Evolutionary conservation across 2,797 vertebrate genomes (phyloP), one percentile per base, ranked within the genome.

Genomic region (Microctenopoma lineatum): DNA sequence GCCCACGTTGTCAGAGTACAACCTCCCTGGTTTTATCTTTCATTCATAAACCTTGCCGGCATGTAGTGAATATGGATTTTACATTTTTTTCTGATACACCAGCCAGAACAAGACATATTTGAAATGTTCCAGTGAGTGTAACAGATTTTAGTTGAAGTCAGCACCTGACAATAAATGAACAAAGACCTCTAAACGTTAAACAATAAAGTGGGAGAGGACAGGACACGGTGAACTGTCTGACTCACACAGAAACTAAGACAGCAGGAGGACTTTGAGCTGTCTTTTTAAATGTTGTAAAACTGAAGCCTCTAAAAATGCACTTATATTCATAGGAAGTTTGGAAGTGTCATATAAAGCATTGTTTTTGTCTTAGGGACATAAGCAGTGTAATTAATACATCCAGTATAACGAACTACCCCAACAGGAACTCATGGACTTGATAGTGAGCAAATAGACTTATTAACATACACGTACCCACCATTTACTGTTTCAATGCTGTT

Each of bases 401-500:
- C 9, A 29, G 46, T n/a, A 65, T 3, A 42, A 1, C 3, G 11
- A 60, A 12, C 21, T 26, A n/a, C 52, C 18, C 0, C 11, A 41
- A 11, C 39, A 53, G 7, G 21, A 46, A 4, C 42, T 52, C 46
- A 55, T 51, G 3, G 46, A 13, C 44, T 58, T 59, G 41, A 56
- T 10, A 21, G 26, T 29, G 16, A 48, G 12, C 39, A 58, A 62
- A 75, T 26, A 54, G 51, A 70, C 27, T 50, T 59, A 67, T 64
- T 56, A 72, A 18, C 53, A 73, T 67, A 26, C 38, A 57, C 15
- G 57, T 47, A 45, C 51, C 25, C 58, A 48, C 46, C 18, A 36
- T 69, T 85, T 42, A n/a, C 15, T n/a, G 56, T 74, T 82, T 80
- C 46, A 89, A n/a, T 6, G 3, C 6, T n/a, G 56, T 74, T 82